Base-by-base conservation (phyloP, 1,140 invertebrate species). In the Eciton burchellii region DNA sequence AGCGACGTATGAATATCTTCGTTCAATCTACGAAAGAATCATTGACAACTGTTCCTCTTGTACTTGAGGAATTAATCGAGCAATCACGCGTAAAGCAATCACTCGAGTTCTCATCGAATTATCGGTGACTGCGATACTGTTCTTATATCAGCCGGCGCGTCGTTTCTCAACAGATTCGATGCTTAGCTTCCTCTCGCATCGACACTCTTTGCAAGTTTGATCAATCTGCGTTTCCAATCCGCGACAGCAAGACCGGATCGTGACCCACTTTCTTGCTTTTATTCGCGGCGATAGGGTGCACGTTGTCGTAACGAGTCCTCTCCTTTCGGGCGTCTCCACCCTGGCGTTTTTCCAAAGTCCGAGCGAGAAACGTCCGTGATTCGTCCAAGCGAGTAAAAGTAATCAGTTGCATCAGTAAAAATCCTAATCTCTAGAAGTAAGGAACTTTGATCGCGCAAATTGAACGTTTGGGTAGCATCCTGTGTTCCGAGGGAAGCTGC, bases 301-400 rank as follows among this genome's bases (percentile, higher is more conserved):
- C 19, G 45, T 35, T 29, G 12, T 9, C 2, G 59, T 72, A 82
- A 82, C 26, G 62, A 43, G 45, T 62, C 57, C 57, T 5, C 24
- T 52, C 8, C 52, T 57, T n/a, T 45, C n/a, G 26, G 68, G 49
- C 19, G 21, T 14, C n/a, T n/a, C n/a, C n/a, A 45, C 12, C 35
- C 56, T 41, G 21, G 73, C 16, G 52, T 41, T 41, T 56, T 66
- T 21, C 41, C 21, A 43, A 73, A 71, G 71, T 52, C 66, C n/a
- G n/a, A n/a, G 12, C 59, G 29, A 21, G 19, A 60, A 77, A 74
- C 56, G 56, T 81, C 65, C 70, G 82, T 81, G 84, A 81, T 86
- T 87, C 82, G n/a, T n/a, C n/a, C n/a, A n/a, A n/a, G n/a, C n/a
- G n/a, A n/a, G n/a, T n/a, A n/a, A n/a, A n/a, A n/a, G n/a, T n/a